These are phyloP conservation scores for Platysteira castanea DNA, from an alignment of 2,113 vertebrate genomes.

Conservation along the genomic window DNA sequence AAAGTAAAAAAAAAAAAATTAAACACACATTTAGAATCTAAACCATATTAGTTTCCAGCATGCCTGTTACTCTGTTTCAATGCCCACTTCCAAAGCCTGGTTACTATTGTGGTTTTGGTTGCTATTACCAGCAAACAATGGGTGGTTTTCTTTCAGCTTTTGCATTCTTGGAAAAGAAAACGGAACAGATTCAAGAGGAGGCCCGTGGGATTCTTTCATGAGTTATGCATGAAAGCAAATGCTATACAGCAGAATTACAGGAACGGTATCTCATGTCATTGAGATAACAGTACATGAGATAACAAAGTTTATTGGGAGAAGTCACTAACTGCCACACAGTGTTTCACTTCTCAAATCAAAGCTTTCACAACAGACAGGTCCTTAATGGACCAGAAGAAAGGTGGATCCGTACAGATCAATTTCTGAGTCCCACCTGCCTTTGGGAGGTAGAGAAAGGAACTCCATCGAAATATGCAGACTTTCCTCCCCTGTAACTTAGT, in stretches of 20 bases:
- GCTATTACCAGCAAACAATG: slow-evolving; percentile 3
- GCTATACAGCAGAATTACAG: not conserved
- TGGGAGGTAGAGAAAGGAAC: not conserved
- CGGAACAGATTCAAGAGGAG: not conserved
- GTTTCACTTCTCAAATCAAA: not conserved
- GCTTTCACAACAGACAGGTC: not conserved
- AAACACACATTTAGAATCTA: not conserved
- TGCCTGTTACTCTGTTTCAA: not conserved
- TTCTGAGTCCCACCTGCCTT: not conserved
- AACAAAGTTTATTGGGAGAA: not conserved
- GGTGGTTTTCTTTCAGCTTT: not conserved
- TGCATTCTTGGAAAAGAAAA: not conserved
- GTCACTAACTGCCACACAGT: not conserved
- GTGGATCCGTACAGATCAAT: not conserved
- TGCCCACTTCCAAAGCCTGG: slow-evolving; percentile 8
- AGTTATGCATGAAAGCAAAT: not conserved
- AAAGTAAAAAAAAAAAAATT: not conserved
- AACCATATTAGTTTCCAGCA: slow-evolving; percentile 4
- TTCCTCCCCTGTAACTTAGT: not conserved
- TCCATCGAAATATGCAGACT: not conserved
- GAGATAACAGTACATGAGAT: not conserved
- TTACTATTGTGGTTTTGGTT: slow-evolving; percentile 35
- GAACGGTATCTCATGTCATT: not conserved
- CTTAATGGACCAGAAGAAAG: not conserved
- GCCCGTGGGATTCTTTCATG: not conserved